A percentile compares a stretch with the other conserved stretches of the same genome.
These are phyloP conservation scores for Drosophila paramelanica DNA, from an alignment of 2,888 invertebrate species.

Conservation along the genomic window DNA sequence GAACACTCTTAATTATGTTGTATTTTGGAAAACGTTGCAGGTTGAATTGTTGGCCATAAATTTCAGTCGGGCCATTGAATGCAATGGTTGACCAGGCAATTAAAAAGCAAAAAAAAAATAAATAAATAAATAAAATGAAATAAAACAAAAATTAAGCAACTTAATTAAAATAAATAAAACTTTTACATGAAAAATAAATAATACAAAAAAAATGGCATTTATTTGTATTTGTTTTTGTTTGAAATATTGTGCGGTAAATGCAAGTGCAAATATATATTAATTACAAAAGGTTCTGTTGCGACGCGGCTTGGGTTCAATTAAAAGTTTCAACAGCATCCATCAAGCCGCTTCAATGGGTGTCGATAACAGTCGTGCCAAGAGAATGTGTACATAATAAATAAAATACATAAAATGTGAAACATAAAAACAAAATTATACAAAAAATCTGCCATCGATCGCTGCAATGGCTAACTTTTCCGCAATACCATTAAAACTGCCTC, in stretches of 20 bases:
- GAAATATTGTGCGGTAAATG: slow-evolving; percentile 49
- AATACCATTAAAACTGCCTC: slow-evolving; percentile 49
- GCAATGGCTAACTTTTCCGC: slow-evolving; percentile 55
- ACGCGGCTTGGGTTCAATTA: slow-evolving; percentile 67
- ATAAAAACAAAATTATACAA: slow-evolving; percentile 36
- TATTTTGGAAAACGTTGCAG: slow-evolving; percentile 19
- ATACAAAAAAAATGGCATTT: slow-evolving; percentile 17
- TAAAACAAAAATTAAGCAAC: slow-evolving; percentile 53
- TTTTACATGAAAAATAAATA: slow-evolving; percentile 33
- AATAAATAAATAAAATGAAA: slow-evolving; percentile 1
- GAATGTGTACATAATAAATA: slow-evolving; percentile 64
- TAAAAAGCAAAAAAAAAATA: slow-evolving; percentile 28
- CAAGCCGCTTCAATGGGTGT: slow-evolving; percentile 62
- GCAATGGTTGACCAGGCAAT: slow-evolving; percentile 47
- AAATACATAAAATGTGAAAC: slow-evolving; percentile 57
- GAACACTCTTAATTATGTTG: slow-evolving; percentile 20
- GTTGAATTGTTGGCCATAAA: slow-evolving; percentile 35
- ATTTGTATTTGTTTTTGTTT: slow-evolving; percentile 18
- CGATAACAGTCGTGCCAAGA: slow-evolving; percentile 70
- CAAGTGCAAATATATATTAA: slow-evolving; percentile 64
- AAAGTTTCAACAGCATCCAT: slow-evolving; percentile 73
- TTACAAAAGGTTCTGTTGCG: slow-evolving; percentile 42
- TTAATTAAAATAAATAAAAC: slow-evolving; percentile 68
- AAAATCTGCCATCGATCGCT: slow-evolving; percentile 53
- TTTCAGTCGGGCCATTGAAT: slow-evolving; percentile 39